A percentile compares a stretch with the other conserved stretches of the same genome.
These are phyloP conservation scores for Heloderma charlesbogerti DNA, from an alignment of 2,113 vertebrate genomes.

Conservation along the genomic window DNA sequence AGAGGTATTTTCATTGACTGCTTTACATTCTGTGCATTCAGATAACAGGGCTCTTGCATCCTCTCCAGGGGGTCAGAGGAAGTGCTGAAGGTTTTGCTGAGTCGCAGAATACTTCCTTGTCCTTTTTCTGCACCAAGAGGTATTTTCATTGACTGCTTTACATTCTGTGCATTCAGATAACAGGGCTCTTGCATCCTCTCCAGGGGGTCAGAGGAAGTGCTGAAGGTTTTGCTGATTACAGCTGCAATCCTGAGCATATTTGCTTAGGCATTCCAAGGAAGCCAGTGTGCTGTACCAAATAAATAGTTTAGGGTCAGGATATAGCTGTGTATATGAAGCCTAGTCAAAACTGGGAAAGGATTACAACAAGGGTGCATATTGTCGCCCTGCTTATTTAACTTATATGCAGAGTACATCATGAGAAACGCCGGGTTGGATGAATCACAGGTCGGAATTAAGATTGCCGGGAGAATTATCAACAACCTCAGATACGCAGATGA, in stretches of 20 bases:
- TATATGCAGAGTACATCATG: too few relatives aligned
- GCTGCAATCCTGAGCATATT: neutral
- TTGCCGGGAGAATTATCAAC: too few relatives aligned
- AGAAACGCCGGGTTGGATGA: too few relatives aligned
- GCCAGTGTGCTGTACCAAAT: neutral
- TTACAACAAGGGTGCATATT: too few relatives aligned
- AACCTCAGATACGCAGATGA: too few relatives aligned
- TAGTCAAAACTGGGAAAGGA: too few relatives aligned
- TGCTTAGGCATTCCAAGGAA: neutral
- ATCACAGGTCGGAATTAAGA: too few relatives aligned
- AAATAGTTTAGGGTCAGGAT: neutral
- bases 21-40: constrained; percentile 37
- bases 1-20: constrained; percentile 43
- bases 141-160: constrained; percentile 44
- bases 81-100: neutral
- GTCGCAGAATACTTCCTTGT: too few relatives aligned
- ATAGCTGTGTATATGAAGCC: neutral
- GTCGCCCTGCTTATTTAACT: too few relatives aligned
- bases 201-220: constrained; percentile 51
- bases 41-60: constrained; percentile 18
- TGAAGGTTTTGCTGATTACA: neutral
- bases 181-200: constrained; percentile 8
- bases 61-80: constrained; percentile 49
- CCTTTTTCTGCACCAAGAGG: constrained; percentile 13
- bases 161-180: constrained; percentile 39